Evolutionary conservation across 2,113 vertebrate species (phyloP).

Genomic region (Leptocoma aspasia): DNA sequence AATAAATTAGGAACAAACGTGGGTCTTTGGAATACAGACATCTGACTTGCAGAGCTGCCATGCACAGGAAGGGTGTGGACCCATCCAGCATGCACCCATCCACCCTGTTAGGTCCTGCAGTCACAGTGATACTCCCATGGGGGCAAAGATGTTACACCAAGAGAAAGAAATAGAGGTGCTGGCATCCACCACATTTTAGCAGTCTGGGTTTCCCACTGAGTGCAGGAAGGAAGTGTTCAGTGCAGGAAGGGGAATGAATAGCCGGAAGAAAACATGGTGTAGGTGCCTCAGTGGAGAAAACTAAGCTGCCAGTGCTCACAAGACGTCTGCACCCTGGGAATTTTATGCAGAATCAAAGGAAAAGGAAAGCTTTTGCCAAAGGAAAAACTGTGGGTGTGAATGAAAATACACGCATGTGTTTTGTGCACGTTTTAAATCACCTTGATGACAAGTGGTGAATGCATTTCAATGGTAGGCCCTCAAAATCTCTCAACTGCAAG

Average conservation of each 20-base stretch:
- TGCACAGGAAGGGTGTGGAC: neutral
- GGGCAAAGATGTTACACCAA: neutral
- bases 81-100: fast-evolving
- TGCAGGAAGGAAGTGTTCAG: neutral
- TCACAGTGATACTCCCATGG: neutral
- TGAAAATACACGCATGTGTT: neutral
- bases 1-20: neutral
- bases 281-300: neutral
- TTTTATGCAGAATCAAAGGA: neutral
- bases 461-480: neutral
- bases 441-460: neutral
- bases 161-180: neutral
- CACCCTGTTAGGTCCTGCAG: neutral
- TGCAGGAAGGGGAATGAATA: neutral
- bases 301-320: neutral
- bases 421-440: neutral
- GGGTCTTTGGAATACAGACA: fast-evolving
- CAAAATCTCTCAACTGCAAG: neutral
- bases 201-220: neutral
- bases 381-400: neutral
- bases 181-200: neutral
- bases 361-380: neutral
- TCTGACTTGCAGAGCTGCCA: neutral
- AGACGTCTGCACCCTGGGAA: neutral
- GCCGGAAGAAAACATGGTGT: fast-evolving